These are phyloP conservation scores for Hestina assimilis DNA, from an alignment of 1,140 invertebrate genomes.

Conservation along the genomic window DNA sequence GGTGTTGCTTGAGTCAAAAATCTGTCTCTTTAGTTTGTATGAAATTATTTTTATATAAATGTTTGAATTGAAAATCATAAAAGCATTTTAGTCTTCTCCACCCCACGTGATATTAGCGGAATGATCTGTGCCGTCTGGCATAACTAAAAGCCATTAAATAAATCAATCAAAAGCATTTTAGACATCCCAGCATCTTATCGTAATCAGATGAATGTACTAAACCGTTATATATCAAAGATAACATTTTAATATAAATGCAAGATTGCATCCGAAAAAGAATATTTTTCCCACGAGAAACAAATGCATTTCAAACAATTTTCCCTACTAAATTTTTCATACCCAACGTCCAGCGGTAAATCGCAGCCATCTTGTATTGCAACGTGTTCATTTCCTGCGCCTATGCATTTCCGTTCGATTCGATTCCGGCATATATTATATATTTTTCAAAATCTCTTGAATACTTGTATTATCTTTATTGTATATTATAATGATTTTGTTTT, in stretches of 20 bases:
- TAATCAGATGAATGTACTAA: too few species aligned
- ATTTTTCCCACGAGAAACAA: background rate
- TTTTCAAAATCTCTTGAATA: background rate
- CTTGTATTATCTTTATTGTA: constrained; percentile 34
- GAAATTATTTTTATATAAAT: too few species aligned
- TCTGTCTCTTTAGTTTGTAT: too few species aligned
- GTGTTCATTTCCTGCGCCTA: constrained; percentile 75
- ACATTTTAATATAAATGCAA: background rate
- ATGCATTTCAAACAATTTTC: constrained; percentile 15
- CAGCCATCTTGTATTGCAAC: constrained; percentile 70
- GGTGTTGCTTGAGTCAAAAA: too few species aligned
- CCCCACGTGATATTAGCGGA: too few species aligned
- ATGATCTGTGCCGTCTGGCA: too few species aligned
- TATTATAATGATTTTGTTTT: too few species aligned
- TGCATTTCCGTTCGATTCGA: constrained; percentile 65
- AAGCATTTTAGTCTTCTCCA: too few species aligned
- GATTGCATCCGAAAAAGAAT: background rate
- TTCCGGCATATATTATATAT: constrained; percentile 51
- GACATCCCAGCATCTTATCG: too few species aligned
- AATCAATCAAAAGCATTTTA: too few species aligned
- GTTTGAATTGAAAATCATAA: too few species aligned
- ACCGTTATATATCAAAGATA: background rate
- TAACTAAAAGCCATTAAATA: too few species aligned
- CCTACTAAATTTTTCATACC: constrained; percentile 17
- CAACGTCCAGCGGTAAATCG: constrained; percentile 15